phyloP scores from a whole-genome alignment of 1,140 invertebrate species.

The Chionoecetes opilio region DNA sequence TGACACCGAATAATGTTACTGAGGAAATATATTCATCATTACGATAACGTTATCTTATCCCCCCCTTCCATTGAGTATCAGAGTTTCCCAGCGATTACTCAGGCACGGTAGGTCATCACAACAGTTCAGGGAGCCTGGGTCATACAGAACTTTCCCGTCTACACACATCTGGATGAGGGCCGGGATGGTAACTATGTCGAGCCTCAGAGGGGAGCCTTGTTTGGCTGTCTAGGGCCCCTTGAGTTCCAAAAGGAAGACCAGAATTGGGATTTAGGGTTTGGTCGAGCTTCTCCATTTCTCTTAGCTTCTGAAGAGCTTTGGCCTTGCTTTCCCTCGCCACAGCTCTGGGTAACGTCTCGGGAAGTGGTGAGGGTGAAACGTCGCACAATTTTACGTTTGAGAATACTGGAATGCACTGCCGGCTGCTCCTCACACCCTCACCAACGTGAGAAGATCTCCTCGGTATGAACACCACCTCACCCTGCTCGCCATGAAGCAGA shows the following conservation, averaged over 20 bases:
- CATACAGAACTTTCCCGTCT: conserved; percentile 64
- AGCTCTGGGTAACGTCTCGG: conserved; percentile 58
- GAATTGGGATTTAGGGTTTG: background rate
- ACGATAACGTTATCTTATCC: background rate
- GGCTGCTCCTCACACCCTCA: background rate
- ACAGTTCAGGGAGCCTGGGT: conserved; percentile 40
- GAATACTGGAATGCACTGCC: conserved; percentile 45
- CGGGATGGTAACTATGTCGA: conserved; percentile 2
- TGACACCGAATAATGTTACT: background rate
- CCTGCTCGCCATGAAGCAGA: conserved; percentile 56
- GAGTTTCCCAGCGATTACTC: background rate
- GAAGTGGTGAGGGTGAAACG: background rate
- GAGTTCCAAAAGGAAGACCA: background rate
- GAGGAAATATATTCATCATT: background rate
- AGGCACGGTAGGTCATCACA: conserved; percentile 28
- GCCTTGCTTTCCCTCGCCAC: conserved; percentile 51
- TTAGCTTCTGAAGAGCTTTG: conserved; percentile 9
- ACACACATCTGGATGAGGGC: conserved; percentile 63
- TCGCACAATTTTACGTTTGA: conserved; percentile 55
- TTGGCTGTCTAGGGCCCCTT: background rate
- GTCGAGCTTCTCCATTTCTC: conserved; percentile 31
- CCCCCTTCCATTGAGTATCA: background rate
- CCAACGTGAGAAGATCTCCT: conserved; percentile 34
- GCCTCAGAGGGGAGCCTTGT: background rate
- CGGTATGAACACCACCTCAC: conserved; percentile 48